Evolutionary conservation across 2,888 invertebrate genomes (phyloP), one percentile per base, ranked within the genome.

Genomic region (Barypeithes pellucidus): DNA sequence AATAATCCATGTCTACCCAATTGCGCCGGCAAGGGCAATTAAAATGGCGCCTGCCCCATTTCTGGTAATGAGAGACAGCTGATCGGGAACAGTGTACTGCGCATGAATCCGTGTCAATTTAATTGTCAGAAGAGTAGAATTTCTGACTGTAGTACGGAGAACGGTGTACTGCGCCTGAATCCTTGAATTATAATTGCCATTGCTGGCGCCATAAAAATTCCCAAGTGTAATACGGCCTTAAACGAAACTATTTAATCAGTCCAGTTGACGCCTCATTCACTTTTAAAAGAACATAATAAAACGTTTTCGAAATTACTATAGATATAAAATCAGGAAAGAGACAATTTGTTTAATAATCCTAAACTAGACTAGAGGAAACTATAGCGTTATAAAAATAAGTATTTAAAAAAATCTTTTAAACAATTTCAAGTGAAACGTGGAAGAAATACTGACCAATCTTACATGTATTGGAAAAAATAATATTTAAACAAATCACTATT

Each of bases 391-490:
- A 24, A 52, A 67, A 67, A 24, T 43, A 47, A 12, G 20, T 41
- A 45, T 36, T 29, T 33, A 22, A 16, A 1, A n/a, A 59, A 67
- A 52, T 20, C 12, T 65, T 12, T 0, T 22, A 45, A 36, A 62
- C 68, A 66, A 50, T 76, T 75, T 60, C 16, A 63, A 43, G 72
- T 11, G 59, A 61, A 54, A 71, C 73, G 9, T 43, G 61, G 36
- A 66, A 3, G 67, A 77, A 78, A 78, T 78, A 78, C 78, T 78
- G 78, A 77, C 78, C 78, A 72, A 73, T 73, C 76, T 61, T 74
- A 76, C 14, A 62, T 60, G 60, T 54, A 50, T 72, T 66, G 9
- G 36, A 54, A 20, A 54, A 41, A 16, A 39, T 39, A 22, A 61
- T 12, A 63, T 29, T 29, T 29, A 29, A 33, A 50, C 72, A 65